phyloP scores from a whole-genome alignment of 2,113 vertebrate genomes.

The Mystacornis crossleyi region DNA sequence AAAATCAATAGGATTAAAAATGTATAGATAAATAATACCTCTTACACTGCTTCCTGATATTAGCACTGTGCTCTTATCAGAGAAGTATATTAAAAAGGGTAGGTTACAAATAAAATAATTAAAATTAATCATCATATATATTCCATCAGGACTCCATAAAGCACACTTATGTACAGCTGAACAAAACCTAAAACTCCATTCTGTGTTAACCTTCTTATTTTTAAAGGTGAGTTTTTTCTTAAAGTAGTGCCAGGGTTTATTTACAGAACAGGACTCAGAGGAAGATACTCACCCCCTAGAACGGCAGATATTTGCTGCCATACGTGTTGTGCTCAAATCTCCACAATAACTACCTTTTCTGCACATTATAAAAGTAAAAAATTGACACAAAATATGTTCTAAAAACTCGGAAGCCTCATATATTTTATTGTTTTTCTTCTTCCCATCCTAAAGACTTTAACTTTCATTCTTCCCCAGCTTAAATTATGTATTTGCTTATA shows the following conservation, averaged over 20 bases:
- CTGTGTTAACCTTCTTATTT: conserved; percentile 35
- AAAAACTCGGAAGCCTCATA: neutral
- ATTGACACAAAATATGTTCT: neutral
- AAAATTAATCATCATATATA: conserved; percentile 29
- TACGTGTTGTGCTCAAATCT: neutral
- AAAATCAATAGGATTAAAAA: conserved; percentile 57
- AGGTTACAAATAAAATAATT: conserved; percentile 53
- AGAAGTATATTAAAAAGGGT: conserved; percentile 30
- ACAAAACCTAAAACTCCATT: conserved; percentile 18
- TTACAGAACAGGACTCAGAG: neutral
- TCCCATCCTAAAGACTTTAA: neutral
- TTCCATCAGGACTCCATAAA: conserved; percentile 25
- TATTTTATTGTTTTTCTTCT: neutral
- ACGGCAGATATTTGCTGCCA: neutral
- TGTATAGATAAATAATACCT: conserved; percentile 28
- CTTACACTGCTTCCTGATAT: neutral
- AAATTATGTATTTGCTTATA: neutral
- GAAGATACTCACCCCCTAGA: neutral
- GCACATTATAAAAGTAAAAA: neutral
- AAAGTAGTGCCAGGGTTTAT: neutral
- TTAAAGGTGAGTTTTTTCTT: conserved; percentile 51
- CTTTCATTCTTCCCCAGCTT: neutral
- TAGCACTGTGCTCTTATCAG: conserved; percentile 38
- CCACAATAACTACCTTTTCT: neutral
- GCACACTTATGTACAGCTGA: conserved; percentile 29